These are phyloP conservation scores for Rhopalosiphum padi DNA, from an alignment of 1,140 invertebrate species.

Conservation along the genomic window DNA sequence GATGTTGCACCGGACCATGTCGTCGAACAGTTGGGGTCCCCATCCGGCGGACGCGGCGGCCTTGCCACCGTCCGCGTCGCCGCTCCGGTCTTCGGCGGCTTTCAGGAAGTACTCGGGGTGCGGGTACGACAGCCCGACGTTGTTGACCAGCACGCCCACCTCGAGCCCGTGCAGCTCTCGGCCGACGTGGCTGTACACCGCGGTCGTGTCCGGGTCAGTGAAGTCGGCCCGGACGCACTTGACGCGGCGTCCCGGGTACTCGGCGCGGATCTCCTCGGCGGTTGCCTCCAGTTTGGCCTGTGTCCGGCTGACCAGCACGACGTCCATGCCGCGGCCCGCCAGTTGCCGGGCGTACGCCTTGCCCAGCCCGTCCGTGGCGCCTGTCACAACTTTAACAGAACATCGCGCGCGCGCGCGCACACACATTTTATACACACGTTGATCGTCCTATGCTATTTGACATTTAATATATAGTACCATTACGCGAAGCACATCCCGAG, in stretches of 20 bases:
- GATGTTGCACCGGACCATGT: conserved; percentile 70
- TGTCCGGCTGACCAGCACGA: conserved; percentile 89
- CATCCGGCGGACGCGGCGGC: background rate
- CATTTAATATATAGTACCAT: background rate
- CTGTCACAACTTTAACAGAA: conserved; percentile 80
- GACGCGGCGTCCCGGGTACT: background rate
- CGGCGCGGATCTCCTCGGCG: conserved; percentile 64
- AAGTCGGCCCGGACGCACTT: conserved; percentile 73
- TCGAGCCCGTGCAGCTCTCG: conserved; percentile 80
- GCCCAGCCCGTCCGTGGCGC: conserved; percentile 92
- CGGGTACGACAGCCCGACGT: conserved; percentile 91
- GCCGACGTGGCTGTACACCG: conserved; percentile 80
- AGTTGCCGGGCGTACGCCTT: conserved; percentile 85
- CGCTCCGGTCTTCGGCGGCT: background rate
- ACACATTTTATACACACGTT: background rate
- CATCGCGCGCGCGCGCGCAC: too few species aligned
- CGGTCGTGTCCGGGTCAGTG: conserved; percentile 67
- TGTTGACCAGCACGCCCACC: conserved; percentile 92
- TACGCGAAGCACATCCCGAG: background rate
- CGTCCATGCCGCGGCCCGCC: conserved; percentile 81
- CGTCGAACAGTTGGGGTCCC: conserved; percentile 61
- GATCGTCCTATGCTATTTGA: background rate
- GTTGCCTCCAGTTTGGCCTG: conserved; percentile 81
- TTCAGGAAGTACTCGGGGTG: conserved; percentile 86
- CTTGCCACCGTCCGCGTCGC: background rate